Evolutionary conservation across 2,113 vertebrate genomes (phyloP).

Genomic region (Vulpes ferrilata): DNA sequence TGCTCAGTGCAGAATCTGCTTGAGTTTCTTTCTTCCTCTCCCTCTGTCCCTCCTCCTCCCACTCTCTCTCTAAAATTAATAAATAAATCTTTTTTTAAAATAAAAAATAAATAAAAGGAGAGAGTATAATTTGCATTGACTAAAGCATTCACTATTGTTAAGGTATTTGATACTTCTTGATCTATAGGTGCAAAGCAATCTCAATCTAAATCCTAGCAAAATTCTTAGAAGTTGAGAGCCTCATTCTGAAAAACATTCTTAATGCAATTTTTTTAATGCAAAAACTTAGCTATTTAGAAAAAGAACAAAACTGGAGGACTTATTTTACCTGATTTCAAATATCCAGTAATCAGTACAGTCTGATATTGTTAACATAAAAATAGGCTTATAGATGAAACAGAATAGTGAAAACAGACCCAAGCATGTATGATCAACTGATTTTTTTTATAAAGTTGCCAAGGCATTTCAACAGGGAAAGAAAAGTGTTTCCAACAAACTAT

Average conservation of each 20-base stretch:
- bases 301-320: conserved; percentile 10
- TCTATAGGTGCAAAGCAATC: not conserved
- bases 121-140: not conserved
- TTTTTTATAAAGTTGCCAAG: not conserved
- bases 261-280: not conserved
- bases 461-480: not conserved
- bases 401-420: conserved; percentile 1
- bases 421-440: not conserved
- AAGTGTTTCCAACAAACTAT: not conserved
- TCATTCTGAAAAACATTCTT: not conserved
- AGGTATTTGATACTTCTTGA: not conserved
- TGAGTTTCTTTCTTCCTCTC: not conserved
- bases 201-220: not conserved
- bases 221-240: not conserved
- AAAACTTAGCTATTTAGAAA: not conserved
- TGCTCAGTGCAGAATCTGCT: not conserved
- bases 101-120: not conserved
- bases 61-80: not conserved
- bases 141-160: not conserved
- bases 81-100: not conserved
- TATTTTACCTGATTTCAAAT: not conserved
- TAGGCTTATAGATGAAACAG: not conserved
- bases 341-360: not conserved
- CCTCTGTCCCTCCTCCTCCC: not conserved
- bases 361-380: not conserved